Conservation (phyloP, 1,140 invertebrate species). For the Patella vulgata region DNA sequence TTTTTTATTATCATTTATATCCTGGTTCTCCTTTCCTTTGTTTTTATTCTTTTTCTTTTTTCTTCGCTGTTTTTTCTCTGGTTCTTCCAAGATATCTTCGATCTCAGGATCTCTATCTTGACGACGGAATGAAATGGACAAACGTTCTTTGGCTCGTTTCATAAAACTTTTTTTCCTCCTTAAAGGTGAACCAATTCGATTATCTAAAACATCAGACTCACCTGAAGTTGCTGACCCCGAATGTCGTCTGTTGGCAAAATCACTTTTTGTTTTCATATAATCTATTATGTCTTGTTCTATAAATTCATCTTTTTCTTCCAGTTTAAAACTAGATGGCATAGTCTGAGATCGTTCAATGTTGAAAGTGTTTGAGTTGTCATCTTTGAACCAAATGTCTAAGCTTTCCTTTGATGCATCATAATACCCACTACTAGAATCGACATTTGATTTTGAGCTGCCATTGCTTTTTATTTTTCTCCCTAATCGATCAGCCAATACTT, state of each 20-base stretch:
- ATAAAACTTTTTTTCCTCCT: conserved; percentile 45
- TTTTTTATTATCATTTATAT: conserved; percentile 25
- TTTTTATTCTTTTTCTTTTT: conserved; percentile 11
- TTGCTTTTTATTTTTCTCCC: conserved; percentile 8
- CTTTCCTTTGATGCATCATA: conserved; percentile 13
- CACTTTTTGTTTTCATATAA: too few species aligned
- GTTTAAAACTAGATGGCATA: conserved; percentile 13
- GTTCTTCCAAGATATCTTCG: not conserved
- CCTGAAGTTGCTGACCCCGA: too few species aligned
- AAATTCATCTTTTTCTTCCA: conserved; percentile 6
- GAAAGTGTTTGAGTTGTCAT: not conserved
- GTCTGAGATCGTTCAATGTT: conserved; percentile 10
- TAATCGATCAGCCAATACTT: conserved; percentile 36
- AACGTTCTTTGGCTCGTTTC: conserved; percentile 38
- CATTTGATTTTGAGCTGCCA: conserved; percentile 5
- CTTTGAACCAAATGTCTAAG: conserved; percentile 6
- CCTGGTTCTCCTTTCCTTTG: conserved; percentile 1
- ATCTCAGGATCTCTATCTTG: conserved; percentile 22
- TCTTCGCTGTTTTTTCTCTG: conserved; percentile 18
- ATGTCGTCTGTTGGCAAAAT: too few species aligned
- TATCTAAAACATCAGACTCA: too few species aligned
- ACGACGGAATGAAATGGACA: conserved; percentile 30
- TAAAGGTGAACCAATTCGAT: not conserved
- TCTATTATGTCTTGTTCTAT: too few species aligned
- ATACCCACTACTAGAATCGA: conserved; percentile 26